Percentiles rank a stretch among this genome's conserved stretches.
These are phyloP conservation scores for Microtus agrestis DNA, from an alignment of 2,797 vertebrate species.

Conservation along the genomic window DNA sequence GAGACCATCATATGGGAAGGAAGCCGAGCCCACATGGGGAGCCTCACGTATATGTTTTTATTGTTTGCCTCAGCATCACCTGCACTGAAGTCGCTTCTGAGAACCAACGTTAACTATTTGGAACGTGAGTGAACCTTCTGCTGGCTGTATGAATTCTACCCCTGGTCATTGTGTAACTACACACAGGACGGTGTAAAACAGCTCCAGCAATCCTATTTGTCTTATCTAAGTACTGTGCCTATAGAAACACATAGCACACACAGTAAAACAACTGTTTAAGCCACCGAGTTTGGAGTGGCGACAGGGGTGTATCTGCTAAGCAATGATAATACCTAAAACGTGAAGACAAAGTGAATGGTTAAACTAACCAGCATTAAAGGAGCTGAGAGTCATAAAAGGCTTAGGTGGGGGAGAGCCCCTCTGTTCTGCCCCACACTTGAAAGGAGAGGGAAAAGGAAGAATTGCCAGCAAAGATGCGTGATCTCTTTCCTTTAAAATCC, in stretches of 20 bases:
- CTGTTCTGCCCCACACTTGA: not conserved
- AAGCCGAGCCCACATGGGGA: not conserved
- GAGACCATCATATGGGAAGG: not conserved
- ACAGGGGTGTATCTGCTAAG: not conserved
- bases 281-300: not conserved
- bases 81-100: not conserved
- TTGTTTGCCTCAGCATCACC: not conserved
- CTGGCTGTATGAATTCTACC: not conserved
- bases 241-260: not conserved
- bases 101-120: not conserved
- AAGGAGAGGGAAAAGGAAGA: not conserved
- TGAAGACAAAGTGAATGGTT: not conserved
- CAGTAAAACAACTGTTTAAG: constrained; percentile 5
- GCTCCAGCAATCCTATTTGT: not conserved
- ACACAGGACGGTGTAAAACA: not conserved
- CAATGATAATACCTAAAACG: not conserved
- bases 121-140: not conserved
- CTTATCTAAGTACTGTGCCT: not conserved
- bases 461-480: not conserved
- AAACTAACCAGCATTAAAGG: not conserved
- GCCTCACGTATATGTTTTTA: not conserved
- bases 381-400: not conserved
- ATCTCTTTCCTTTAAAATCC: constrained; percentile 54
- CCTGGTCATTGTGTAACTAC: not conserved
- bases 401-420: not conserved